Percentiles rank a stretch among this genome's conserved stretches.
Evolutionary conservation across 1,140 invertebrate genomes (phyloP).

Genomic region (Megalonaias nervosa): DNA sequence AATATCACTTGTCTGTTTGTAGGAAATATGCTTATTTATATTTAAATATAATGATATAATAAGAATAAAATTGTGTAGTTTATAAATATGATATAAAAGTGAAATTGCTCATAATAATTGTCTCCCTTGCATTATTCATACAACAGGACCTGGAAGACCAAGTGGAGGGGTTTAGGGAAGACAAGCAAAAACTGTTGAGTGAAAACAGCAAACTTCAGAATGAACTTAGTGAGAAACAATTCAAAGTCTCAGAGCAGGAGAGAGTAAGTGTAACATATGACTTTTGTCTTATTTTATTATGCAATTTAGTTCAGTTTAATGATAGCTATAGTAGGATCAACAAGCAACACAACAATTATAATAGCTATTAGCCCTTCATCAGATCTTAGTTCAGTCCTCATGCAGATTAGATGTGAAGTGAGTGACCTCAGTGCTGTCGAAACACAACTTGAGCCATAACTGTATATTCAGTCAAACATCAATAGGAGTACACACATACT

Average conservation of each 20-base stretch:
- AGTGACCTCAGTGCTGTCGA: no score
- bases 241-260: conserved; percentile 55
- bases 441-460: no score
- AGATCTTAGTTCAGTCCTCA: no score
- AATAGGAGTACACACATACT: no score
- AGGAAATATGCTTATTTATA: neutral
- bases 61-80: neutral
- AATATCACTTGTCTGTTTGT: neutral
- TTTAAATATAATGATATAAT: neutral
- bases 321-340: no score
- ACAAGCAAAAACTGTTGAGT: conserved; percentile 41
- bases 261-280: conserved; percentile 60
- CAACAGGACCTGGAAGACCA: conserved; percentile 48
- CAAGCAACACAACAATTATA: no score
- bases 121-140: neutral
- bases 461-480: no score
- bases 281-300: neutral
- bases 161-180: conserved; percentile 38
- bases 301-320: neutral
- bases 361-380: no score
- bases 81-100: neutral
- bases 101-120: neutral
- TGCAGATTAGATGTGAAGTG: no score
- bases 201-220: conserved; percentile 29
- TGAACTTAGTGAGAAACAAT: conserved; percentile 36